Evolutionary conservation across 2,888 invertebrate species (phyloP), one percentile per base, ranked within the genome.

Genomic region (Thalpophila matura): DNA sequence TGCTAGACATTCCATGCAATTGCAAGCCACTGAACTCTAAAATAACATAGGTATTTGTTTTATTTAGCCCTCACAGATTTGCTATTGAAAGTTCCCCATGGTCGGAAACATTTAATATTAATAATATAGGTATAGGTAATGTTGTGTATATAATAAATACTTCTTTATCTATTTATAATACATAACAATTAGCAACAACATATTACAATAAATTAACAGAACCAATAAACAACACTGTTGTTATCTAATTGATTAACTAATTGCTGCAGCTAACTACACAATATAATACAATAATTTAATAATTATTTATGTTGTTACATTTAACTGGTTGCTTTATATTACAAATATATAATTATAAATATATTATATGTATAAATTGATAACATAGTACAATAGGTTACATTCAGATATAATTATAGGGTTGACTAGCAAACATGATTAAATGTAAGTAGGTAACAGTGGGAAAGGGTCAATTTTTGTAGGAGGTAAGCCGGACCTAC

Each of bases 211-310:
- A 27, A 55, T 40, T 31, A 45, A 18, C 10, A 29, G 14, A 40
- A 45, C 10, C 1, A 37, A 57, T 37, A 47, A 56, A 27, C 54
- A 66, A 56, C 0, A 26, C 7, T 33, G 6, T n/a, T 26, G n/a
- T 65, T 71, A 70, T 54, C 37, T 24, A 14, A 54, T 7, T 22
- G 16, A 54, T 45, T 49, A 46, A 65, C n/a, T 37, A 50, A 69
- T 71, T 50, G 6, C 29, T 20, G 24, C 31, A 46, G 31, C 71
- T 55, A 50, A 45, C 50, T 35, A 50, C 33, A 18, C 2, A 12
- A 1, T n/a, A 33, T 9, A 47, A 9, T 37, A 50, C 7, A 37
- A 47, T 46, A 3, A 29, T 50, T 46, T 31, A 26, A 10, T 26
- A 40, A 31, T 27, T 49, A 45, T 40, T 53, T 35, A 35, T 27